A percentile compares a stretch with the other conserved stretches of the same genome.
phyloP scores from a whole-genome alignment of 1,140 invertebrate genomes.

The Gonatopus flavifemur region DNA sequence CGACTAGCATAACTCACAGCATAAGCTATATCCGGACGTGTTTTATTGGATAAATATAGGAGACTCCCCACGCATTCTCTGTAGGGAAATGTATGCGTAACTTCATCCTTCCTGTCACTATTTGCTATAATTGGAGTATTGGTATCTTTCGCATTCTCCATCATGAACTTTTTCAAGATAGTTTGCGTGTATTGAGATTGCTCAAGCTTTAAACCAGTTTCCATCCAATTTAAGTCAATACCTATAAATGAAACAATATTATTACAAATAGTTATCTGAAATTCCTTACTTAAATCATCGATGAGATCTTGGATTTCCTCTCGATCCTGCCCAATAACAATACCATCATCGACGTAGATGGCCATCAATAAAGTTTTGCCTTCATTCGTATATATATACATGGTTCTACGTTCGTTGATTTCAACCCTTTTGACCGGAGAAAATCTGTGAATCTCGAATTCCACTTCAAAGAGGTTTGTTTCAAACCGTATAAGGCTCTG shows the following conservation, averaged over 20 bases:
- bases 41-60: slow-evolving; percentile 29
- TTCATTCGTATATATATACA: neutral
- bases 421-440: neutral
- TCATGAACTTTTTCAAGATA: neutral
- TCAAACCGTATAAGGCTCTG: neutral
- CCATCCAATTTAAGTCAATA: neutral
- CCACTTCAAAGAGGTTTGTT: neutral
- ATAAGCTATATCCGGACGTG: slow-evolving; percentile 37
- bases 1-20: slow-evolving; percentile 22
- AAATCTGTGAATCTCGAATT: neutral
- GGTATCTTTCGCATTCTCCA: neutral
- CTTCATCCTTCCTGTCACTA: neutral
- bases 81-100: slow-evolving; percentile 1
- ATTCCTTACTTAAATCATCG: neutral
- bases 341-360: neutral
- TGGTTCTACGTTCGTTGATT: neutral
- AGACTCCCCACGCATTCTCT: slow-evolving; percentile 27
- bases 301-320: neutral
- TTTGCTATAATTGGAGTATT: neutral
- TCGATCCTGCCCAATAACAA: neutral
- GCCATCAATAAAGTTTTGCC: neutral
- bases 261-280: neutral
- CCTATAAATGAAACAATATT: neutral
- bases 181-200: neutral
- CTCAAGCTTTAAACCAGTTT: neutral